Evolutionary conservation across 2,113 vertebrate genomes (phyloP).

Genomic region (Corvus cornix): DNA sequence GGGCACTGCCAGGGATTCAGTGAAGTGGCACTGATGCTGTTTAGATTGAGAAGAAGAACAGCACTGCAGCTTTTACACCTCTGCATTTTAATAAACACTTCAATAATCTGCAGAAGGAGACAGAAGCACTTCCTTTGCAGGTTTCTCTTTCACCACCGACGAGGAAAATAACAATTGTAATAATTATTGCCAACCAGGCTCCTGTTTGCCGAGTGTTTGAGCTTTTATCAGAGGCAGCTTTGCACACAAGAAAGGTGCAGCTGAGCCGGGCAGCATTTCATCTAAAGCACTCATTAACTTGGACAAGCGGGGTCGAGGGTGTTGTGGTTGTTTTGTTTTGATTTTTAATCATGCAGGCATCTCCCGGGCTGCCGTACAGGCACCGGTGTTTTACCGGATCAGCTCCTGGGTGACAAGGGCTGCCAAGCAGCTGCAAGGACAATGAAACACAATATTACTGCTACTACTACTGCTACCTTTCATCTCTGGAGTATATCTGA

Average conservation of each 20-base stretch:
- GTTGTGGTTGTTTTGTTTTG: background rate
- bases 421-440: background rate
- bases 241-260: background rate
- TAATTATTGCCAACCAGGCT: background rate
- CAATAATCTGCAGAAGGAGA: background rate
- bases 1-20: background rate
- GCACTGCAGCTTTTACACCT: background rate
- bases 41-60: background rate
- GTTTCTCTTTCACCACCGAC: background rate
- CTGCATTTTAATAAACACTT: background rate
- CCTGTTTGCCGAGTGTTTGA: background rate
- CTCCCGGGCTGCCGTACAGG: background rate
- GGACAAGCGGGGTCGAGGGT: background rate
- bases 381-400: background rate
- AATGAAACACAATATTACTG: background rate
- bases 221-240: background rate
- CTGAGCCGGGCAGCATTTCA: background rate
- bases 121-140: background rate
- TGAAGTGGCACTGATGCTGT: background rate
- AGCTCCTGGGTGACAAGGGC: background rate
- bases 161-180: background rate
- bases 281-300: background rate
- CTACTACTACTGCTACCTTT: background rate
- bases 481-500: background rate
- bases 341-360: conserved; percentile 10